phyloP scores from a whole-genome alignment of 2,113 vertebrate genomes.

The Dendrocopos noguchii region DNA sequence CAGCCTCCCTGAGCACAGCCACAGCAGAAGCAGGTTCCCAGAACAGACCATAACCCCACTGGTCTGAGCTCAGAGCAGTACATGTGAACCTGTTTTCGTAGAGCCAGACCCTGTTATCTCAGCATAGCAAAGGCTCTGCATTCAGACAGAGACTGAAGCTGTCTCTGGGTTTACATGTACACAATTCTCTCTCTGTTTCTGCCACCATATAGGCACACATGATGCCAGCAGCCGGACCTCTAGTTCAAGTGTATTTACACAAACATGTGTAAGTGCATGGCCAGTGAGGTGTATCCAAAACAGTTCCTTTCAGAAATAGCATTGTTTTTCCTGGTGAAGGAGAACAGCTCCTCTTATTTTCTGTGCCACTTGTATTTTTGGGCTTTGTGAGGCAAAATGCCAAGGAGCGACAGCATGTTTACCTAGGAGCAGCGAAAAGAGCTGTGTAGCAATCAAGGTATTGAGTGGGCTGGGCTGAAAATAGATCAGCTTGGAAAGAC shows the following conservation, averaged over 20 bases:
- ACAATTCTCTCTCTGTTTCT: background rate
- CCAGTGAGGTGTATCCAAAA: constrained; percentile 10
- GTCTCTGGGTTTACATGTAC: background rate
- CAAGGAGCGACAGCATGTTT: constrained; percentile 54
- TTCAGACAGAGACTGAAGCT: background rate
- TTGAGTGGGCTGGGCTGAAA: constrained; percentile 61
- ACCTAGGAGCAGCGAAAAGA: constrained; percentile 67
- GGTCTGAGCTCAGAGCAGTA: background rate
- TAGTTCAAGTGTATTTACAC: constrained; percentile 13
- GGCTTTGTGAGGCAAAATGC: constrained; percentile 36
- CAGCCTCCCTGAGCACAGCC: background rate
- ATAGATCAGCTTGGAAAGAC: constrained; percentile 56
- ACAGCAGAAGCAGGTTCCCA: background rate
- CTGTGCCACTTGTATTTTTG: constrained; percentile 55
- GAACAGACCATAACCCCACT: background rate
- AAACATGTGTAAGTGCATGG: background rate
- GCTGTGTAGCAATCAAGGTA: constrained; percentile 67
- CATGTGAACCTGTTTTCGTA: background rate
- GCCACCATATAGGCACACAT: background rate
- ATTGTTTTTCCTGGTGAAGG: constrained; percentile 38
- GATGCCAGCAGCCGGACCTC: constrained; percentile 11
- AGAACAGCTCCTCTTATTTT: constrained; percentile 47
- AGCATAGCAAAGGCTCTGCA: background rate
- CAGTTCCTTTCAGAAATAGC: constrained; percentile 48
- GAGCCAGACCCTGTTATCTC: background rate